Conservation (phyloP, 2,113 vertebrate genomes). For the Psittacara wagleri region DNA sequence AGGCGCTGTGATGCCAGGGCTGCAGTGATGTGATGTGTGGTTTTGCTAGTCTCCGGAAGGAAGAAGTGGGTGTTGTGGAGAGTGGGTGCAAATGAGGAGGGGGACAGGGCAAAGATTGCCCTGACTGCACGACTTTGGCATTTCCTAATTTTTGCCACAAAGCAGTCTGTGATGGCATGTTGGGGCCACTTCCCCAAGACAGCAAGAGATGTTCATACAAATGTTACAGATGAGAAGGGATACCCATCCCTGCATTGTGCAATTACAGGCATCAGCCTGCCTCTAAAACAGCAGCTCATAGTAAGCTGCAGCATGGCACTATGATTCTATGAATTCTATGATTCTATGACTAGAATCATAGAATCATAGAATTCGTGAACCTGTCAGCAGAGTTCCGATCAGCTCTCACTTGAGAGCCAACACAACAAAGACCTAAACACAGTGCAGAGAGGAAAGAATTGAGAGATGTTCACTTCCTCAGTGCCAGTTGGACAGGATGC, state of each 20-base stretch:
- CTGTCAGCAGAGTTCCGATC: neutral
- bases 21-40: neutral
- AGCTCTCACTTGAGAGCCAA: neutral
- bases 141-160: neutral
- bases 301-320: neutral
- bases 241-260: neutral
- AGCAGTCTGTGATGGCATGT: fast-evolving
- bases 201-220: neutral
- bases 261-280: neutral
- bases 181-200: fast-evolving
- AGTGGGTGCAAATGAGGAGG: neutral
- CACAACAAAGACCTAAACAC: neutral
- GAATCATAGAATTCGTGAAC: too few species aligned
- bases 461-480: neutral
- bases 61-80: neutral
- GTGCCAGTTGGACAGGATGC: neutral
- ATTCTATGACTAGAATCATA: too few species aligned
- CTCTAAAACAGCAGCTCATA: neutral
- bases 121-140: neutral
- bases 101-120: neutral
- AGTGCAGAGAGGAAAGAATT: neutral
- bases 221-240: neutral
- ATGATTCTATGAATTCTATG: too few species aligned
- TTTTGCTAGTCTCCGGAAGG: neutral
- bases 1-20: neutral